Evolutionary conservation across 2,113 vertebrate species (phyloP).

Genomic region (Ceyx melanurus): DNA sequence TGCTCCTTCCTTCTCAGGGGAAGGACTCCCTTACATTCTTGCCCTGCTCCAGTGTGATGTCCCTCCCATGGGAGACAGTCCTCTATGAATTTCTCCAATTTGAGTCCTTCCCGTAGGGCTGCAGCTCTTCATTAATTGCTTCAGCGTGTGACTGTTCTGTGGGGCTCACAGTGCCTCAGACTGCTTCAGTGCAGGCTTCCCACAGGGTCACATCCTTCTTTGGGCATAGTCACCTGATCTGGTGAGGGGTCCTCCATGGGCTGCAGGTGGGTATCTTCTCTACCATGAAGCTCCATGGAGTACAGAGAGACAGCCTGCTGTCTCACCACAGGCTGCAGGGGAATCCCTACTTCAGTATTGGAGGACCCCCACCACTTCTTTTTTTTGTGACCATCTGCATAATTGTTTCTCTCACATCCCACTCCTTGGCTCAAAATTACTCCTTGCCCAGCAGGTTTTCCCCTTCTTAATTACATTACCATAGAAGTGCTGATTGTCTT

Average conservation of each 20-base stretch:
- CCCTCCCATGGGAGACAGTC: too few species aligned
- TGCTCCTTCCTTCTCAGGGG: neutral
- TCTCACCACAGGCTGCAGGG: neutral
- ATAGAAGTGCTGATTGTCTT: neutral
- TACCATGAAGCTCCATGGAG: neutral
- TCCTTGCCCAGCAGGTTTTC: neutral
- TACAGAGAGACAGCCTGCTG: neutral
- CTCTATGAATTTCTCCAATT: neutral
- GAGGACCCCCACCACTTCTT: neutral
- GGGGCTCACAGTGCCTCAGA: neutral
- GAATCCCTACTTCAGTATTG: neutral
- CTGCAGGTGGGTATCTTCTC: neutral
- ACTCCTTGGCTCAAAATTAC: neutral
- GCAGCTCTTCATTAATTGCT: neutral
- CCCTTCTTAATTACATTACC: neutral
- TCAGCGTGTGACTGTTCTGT: neutral
- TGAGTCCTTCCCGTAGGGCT: neutral
- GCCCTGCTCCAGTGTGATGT: neutral
- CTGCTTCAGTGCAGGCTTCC: neutral
- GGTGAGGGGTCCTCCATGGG: neutral
- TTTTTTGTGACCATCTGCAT: neutral
- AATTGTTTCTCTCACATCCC: neutral
- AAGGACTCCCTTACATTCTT: neutral
- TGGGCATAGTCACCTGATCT: neutral
- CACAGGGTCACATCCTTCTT: neutral